phyloP scores from a whole-genome alignment of 2,113 vertebrate genomes.

The Proterorhinus semilunaris region DNA sequence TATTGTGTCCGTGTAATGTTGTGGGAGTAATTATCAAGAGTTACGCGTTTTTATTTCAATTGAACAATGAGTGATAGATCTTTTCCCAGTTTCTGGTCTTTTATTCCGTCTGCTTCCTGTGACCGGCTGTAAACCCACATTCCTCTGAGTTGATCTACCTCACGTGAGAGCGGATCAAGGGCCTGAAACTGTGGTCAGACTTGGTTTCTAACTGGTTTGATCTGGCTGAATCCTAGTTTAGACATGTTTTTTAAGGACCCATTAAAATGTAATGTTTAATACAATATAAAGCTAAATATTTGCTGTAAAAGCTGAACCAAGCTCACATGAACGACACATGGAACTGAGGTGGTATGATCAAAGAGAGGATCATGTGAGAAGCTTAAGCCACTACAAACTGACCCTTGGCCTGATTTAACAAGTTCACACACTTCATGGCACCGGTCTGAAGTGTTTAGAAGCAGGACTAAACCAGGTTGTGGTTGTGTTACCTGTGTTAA shows the following conservation, averaged over 20 bases:
- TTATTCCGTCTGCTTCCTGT: constrained; percentile 6
- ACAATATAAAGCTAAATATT: not conserved
- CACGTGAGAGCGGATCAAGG: constrained; percentile 22
- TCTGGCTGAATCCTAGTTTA: not conserved
- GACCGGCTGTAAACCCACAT: constrained; percentile 14
- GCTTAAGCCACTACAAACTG: not conserved
- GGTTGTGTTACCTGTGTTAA: constrained; percentile 60
- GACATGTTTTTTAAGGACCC: not conserved
- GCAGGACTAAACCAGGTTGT: not conserved
- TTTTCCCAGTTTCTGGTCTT: not conserved
- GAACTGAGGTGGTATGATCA: not conserved
- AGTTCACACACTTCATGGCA: not conserved
- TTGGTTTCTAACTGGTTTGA: not conserved
- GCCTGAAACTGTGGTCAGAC: not conserved
- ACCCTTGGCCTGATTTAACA: not conserved
- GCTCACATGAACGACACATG: not conserved
- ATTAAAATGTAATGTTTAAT: not conserved
- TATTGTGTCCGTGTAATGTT: not conserved
- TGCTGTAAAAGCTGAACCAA: not conserved
- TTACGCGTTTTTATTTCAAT: not conserved
- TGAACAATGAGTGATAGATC: not conserved
- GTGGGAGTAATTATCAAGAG: not conserved
- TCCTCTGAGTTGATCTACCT: constrained; percentile 35
- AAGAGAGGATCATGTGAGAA: not conserved
- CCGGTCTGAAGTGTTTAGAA: not conserved